Base-by-base conservation (phyloP, 2,888 invertebrate genomes). In the Meta bourneti region DNA sequence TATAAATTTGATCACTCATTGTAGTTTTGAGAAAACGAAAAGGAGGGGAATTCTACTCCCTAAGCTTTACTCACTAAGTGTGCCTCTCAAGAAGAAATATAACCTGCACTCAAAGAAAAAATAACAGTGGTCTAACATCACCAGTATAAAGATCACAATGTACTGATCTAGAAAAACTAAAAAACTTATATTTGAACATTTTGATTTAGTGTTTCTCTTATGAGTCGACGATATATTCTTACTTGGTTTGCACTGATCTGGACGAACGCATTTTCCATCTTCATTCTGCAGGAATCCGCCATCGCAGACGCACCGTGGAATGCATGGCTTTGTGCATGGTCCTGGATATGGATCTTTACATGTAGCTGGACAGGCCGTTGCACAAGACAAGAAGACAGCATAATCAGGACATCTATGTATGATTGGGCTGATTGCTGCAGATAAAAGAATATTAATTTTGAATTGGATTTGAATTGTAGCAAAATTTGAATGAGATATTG, bases 321-420 rank as follows among this genome's bases (percentile, higher is more conserved):
- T 54, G 54, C 84, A 84, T 16, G 34, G 51, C 6, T 84, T 52
- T 34, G 72, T 52, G 34, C 84, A 84, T 1, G 52, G 16, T n/a
- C 6, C 51, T 13, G 84, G 84, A 4, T 13, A 34, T 1, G 72
- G 84, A 16, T 54, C 34, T 5, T 74, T 54, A 11, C 84, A 84
- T 4, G 84, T 84, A 7, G 84, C 72, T 16, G 84, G 84, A 34
- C 84, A 84, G 5, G 84, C 52, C 0, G 84, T 74, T 16, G 72
- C 84, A 61, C 84, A 84, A 34, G 51, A 11, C 2, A 52, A 54
- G 75, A 84, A 84, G 9, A 54, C 19, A 16, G 84, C 72, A 16
- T 84, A 34, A 16, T 19, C 54, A 0, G 74, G 54, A 74, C 84
- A 84, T 48, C 74, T 74, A 0, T 16, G 74, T 1, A 6, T 61